These are phyloP conservation scores for Erannis defoliaria DNA, from an alignment of 2,888 invertebrate species.

Conservation along the genomic window DNA sequence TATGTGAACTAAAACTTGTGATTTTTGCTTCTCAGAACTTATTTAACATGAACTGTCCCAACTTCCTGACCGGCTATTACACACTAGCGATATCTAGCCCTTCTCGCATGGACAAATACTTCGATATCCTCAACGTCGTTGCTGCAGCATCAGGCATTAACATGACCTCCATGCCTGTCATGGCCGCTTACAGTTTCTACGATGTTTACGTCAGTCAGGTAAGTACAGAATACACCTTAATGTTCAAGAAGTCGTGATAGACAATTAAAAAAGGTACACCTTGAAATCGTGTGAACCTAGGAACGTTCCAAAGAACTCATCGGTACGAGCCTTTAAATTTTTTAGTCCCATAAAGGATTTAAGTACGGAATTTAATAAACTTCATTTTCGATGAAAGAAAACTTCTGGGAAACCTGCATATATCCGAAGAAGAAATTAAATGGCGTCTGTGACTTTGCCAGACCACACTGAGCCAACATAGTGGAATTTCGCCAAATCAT, in stretches of 20 bases:
- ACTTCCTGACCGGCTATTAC: conserved; percentile 20
- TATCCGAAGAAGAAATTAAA: too few species aligned
- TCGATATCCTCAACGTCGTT: conserved; percentile 40
- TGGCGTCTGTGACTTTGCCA: too few species aligned
- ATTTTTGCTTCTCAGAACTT: conserved; percentile 51
- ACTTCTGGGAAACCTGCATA: too few species aligned
- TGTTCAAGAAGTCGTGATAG: too few species aligned
- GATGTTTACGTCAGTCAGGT: conserved; percentile 56
- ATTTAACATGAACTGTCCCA: conserved; percentile 54
- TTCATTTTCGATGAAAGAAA: too few species aligned
- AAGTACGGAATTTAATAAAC: too few species aligned
- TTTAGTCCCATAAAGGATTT: too few species aligned
- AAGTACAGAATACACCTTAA: not conserved
- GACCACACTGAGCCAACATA: too few species aligned
- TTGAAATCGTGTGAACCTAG: too few species aligned
- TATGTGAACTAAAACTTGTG: not conserved
- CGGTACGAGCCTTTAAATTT: too few species aligned
- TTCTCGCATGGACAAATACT: conserved; percentile 40
- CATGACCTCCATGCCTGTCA: conserved; percentile 22
- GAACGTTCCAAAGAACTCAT: too few species aligned
- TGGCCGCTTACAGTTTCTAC: conserved; percentile 35
- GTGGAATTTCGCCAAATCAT: too few species aligned
- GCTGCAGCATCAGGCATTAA: conserved; percentile 38
- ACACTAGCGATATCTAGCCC: conserved; percentile 2
- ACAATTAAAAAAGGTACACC: not conserved